Percentiles rank a stretch among this genome's conserved stretches.
phyloP scores from a whole-genome alignment of 2,113 vertebrate species.

The Spea multiplicata region DNA sequence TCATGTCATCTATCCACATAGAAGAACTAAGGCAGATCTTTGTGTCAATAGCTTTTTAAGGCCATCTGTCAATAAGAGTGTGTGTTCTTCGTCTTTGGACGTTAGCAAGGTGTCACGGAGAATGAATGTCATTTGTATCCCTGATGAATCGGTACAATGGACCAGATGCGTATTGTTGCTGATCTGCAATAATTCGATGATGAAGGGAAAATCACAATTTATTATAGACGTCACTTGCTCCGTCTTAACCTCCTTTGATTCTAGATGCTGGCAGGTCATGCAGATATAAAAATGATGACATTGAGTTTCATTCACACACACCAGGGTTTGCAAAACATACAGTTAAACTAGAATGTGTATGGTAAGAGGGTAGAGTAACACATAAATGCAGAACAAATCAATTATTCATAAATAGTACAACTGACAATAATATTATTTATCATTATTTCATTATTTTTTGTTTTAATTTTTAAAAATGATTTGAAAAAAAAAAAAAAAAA shows the following conservation, averaged over 20 bases:
- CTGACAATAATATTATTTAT: too few relatives aligned
- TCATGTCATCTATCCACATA: neutral
- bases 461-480: too few relatives aligned
- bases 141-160: conserved; percentile 20
- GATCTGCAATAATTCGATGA: conserved; percentile 22
- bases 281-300: neutral
- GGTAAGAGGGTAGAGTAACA: too few relatives aligned
- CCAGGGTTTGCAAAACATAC: neutral
- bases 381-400: too few relatives aligned
- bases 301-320: neutral
- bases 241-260: neutral
- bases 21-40: neutral
- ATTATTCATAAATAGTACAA: too few relatives aligned
- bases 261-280: neutral
- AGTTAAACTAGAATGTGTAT: neutral
- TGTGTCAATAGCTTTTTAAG: conserved; percentile 33
- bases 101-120: conserved; percentile 12
- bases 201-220: neutral
- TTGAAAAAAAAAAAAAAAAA: too few relatives aligned
- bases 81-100: neutral
- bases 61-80: conserved; percentile 34
- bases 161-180: conserved; percentile 14
- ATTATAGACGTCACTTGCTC: conserved; percentile 6
- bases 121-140: conserved; percentile 31
- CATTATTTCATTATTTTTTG: too few relatives aligned